Evolutionary conservation across 2,888 invertebrate species (phyloP).

Genomic region (Bellardia pandia): DNA sequence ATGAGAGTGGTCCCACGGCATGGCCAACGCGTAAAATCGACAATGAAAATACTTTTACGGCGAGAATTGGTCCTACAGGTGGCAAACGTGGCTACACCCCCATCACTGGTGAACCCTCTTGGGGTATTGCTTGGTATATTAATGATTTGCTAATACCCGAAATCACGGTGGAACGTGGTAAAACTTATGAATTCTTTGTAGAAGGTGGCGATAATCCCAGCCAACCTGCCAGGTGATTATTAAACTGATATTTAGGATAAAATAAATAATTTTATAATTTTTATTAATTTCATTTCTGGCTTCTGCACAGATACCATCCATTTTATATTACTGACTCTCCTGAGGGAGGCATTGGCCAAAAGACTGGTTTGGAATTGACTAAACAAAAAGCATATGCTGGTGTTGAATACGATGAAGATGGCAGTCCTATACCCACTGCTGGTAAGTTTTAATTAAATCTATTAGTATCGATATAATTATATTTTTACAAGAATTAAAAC

Average conservation of each 20-base stretch:
- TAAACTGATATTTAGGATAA: not conserved
- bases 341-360: conserved; percentile 94
- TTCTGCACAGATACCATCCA: conserved; percentile 89
- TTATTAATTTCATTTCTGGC: not conserved
- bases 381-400: conserved; percentile 92
- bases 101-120: conserved; percentile 91
- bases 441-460: conserved; percentile 84
- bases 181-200: conserved; percentile 93
- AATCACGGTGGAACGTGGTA: conserved; percentile 93
- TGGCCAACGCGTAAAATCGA: conserved; percentile 89
- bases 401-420: conserved; percentile 90
- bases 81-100: conserved; percentile 92
- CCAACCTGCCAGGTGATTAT: conserved; percentile 89
- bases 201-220: conserved; percentile 93
- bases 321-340: conserved; percentile 94
- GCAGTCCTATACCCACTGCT: conserved; percentile 92
- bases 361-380: conserved; percentile 88
- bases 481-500: too few relatives aligned
- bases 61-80: conserved; percentile 93
- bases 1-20: conserved; percentile 86
- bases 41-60: conserved; percentile 88
- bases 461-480: too few relatives aligned
- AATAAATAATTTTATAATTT: too few relatives aligned
- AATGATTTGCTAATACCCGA: conserved; percentile 96
- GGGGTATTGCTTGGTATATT: conserved; percentile 97